These are phyloP conservation scores for Lipophrys pholis DNA, from an alignment of 2,113 vertebrate species.

Conservation along the genomic window DNA sequence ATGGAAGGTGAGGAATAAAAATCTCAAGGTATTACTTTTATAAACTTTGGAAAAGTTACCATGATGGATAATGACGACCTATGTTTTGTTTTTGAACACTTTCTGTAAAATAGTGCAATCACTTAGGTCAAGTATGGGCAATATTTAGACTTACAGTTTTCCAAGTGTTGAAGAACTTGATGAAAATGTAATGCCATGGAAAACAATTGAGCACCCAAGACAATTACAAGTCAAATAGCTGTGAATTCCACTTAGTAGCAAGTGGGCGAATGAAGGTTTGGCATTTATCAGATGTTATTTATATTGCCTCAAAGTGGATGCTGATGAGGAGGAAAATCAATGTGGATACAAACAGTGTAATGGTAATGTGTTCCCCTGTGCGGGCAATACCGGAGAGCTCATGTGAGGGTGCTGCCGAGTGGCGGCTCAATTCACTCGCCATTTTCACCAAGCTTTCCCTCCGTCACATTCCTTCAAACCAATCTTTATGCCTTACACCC, in stretches of 20 bases:
- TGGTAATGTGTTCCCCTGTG: constrained; percentile 61
- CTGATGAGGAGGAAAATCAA: constrained; percentile 68
- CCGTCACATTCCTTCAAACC: constrained; percentile 44
- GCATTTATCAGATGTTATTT: constrained; percentile 68
- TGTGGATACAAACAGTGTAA: constrained; percentile 68
- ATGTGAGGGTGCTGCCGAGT: constrained; percentile 32
- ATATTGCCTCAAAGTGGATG: constrained; percentile 68
- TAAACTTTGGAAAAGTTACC: constrained; percentile 57
- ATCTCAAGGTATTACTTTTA: constrained; percentile 20
- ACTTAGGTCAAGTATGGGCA: constrained; percentile 41
- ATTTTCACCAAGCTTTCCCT: constrained; percentile 28
- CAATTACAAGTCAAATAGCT: constrained; percentile 70
- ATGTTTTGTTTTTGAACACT: constrained; percentile 45
- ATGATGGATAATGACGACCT: constrained; percentile 13
- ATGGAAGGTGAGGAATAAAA: not conserved
- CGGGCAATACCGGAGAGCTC: constrained; percentile 14
- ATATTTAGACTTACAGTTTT: constrained; percentile 56
- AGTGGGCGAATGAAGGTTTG: constrained; percentile 52
- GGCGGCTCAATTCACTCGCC: constrained; percentile 26
- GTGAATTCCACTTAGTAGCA: constrained; percentile 63
- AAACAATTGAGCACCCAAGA: constrained; percentile 64
- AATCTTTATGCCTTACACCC: constrained; percentile 38
- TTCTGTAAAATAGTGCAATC: constrained; percentile 49
- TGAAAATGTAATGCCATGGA: constrained; percentile 25
- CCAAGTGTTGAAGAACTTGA: constrained; percentile 25